Evolutionary conservation across 2,888 invertebrate species (phyloP), one percentile per base, ranked within the genome.

Genomic region (Sinopyrophorus schimmeli): DNA sequence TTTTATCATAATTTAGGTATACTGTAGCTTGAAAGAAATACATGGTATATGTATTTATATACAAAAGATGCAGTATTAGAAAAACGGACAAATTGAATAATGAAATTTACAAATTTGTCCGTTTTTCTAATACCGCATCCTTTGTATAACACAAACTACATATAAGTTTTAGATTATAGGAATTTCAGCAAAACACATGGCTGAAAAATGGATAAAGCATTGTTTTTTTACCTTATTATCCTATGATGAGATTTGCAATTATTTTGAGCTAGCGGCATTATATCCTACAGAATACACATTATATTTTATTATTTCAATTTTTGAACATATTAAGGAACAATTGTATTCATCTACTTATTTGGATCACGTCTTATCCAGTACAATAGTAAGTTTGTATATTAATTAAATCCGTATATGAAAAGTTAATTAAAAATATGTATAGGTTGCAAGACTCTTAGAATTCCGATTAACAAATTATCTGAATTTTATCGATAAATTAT

Each of bases 171-270:
- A 58, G 58, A 51, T 47, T 30, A 27, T 53, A n/a, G 53, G 38
- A 7, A 30, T 51, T 6, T 32, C 48, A 10, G 24, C 51, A 9
- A 46, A 26, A 16, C 18, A 52, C 7, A 35, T 62, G 5, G 51
- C 50, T 7, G 39, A 32, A 38, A 58, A 53, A 37, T 62, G 61
- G 59, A 31, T 61, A 6, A 55, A 49, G 11, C 61, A 63, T 20
- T 57, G 57, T 40, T 63, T 61, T 15, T 58, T 63, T 26, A 55
- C 59, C 27, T 48, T 56, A 17, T 42, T 63, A 5, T 41, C 39
- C 9, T 63, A 59, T 43, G 41, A 51, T 37, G 63, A 63, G 54
- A 50, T 63, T 11, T 60, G 59, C 21, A 61, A 60, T 41, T 63
- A 59, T 31, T 14, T 61, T 6, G 17, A 35, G 7, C 47, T 63